Evolutionary conservation across 2,113 vertebrate genomes (phyloP).

Genomic region (Poeciliopsis occidentalis): DNA sequence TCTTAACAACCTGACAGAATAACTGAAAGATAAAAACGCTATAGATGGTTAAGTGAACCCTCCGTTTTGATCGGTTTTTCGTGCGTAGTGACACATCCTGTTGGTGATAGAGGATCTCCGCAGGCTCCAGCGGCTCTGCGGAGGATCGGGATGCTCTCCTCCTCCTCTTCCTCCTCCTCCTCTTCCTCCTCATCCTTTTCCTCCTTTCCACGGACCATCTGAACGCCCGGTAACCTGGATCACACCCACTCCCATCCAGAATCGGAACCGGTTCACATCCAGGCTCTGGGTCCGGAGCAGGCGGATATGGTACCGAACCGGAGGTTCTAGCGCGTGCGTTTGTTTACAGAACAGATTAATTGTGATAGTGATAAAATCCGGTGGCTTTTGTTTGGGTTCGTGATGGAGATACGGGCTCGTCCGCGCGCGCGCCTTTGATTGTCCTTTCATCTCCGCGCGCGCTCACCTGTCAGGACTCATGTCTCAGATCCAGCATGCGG

Average conservation of each 20-base stretch:
- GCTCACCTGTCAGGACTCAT: constrained; percentile 49
- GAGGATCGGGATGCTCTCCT: constrained; percentile 48
- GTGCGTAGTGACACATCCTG: neutral
- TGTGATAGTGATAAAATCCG: neutral
- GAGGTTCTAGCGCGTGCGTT: constrained; percentile 24
- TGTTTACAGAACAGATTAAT: constrained; percentile 26
- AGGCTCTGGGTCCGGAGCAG: neutral
- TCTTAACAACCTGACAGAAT: too few relatives aligned
- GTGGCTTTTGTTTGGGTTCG: neutral
- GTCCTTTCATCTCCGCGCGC: neutral
- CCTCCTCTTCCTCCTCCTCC: constrained; percentile 21
- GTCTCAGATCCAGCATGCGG: constrained; percentile 85
- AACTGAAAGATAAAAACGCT: too few relatives aligned
- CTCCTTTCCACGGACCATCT: constrained; percentile 9
- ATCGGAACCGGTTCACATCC: neutral
- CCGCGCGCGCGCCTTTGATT: constrained; percentile 8
- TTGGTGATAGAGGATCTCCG: constrained; percentile 15
- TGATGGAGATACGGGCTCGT: neutral
- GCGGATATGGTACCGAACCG: neutral
- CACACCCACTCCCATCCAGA: neutral
- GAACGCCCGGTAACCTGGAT: constrained; percentile 1
- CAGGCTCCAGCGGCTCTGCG: constrained; percentile 40
- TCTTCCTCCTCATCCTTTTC: neutral
- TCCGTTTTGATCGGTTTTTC: neutral
- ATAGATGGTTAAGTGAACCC: too few relatives aligned